phyloP scores from a whole-genome alignment of 1,140 invertebrate genomes.

The Mycetomoellerius zeteki region DNA sequence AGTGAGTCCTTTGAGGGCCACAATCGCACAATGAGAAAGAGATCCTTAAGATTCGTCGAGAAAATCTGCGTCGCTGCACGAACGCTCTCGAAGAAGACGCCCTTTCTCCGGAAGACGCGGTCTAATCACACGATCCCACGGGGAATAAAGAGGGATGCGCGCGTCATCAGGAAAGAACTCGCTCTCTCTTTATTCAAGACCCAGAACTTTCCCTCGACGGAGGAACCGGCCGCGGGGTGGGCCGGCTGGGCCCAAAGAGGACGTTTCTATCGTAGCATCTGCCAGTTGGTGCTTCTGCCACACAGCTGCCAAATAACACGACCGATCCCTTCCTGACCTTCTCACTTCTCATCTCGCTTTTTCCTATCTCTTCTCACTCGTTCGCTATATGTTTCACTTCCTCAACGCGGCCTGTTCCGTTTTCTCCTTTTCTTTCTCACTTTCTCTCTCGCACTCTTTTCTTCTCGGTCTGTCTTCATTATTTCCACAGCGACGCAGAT shows the following conservation, averaged over 20 bases:
- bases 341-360: constrained; percentile 63
- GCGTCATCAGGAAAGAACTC: constrained; percentile 13
- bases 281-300: constrained; percentile 78
- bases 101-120: constrained; percentile 50
- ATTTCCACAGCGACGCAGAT: constrained; percentile 64
- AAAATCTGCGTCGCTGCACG: constrained; percentile 5
- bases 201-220: constrained; percentile 50
- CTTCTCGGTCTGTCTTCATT: constrained; percentile 68
- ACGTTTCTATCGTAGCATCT: constrained; percentile 84
- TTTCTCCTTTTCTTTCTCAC: constrained; percentile 53
- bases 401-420: constrained; percentile 46
- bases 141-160: constrained; percentile 41
- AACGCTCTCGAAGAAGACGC: constrained; percentile 16
- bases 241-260: constrained; percentile 73
- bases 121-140: constrained; percentile 51
- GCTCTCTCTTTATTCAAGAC: constrained; percentile 19
- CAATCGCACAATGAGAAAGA: neutral
- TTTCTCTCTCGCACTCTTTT: constrained; percentile 17
- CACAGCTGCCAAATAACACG: constrained; percentile 86
- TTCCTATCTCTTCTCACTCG: constrained; percentile 61
- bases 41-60: neutral
- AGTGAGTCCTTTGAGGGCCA: neutral
- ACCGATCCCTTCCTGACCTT: constrained; percentile 77
- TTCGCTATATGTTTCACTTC: constrained; percentile 34
- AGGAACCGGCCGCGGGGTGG: constrained; percentile 66